A percentile compares a stretch with the other conserved stretches of the same genome.
Evolutionary conservation across 92 coral and sea anemone species (phyloP).

Genomic region (Montipora capitata): DNA sequence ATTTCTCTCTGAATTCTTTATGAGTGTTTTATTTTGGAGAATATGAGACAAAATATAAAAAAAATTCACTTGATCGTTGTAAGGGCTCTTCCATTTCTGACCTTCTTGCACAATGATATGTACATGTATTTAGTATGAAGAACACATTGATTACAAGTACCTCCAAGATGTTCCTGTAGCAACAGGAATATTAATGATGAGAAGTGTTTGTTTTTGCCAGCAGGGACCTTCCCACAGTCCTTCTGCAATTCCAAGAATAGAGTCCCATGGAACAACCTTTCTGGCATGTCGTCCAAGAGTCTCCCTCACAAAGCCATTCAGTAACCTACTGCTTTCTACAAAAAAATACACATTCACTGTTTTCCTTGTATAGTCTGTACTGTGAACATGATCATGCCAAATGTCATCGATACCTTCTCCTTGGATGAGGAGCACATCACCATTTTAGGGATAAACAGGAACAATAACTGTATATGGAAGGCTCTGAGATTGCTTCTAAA

Average conservation of each 20-base stretch:
- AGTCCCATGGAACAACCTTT: slow-evolving; percentile 69
- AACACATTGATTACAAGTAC: background rate
- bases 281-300: slow-evolving; percentile 63
- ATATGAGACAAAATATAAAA: background rate
- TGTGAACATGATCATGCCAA: slow-evolving; percentile 76
- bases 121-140: background rate
- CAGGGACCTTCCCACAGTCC: slow-evolving; percentile 53
- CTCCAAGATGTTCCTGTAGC: background rate
- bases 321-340: slow-evolving; percentile 56
- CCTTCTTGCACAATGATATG: background rate
- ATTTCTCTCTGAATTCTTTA: too few species aligned
- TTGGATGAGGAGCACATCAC: slow-evolving; percentile 82
- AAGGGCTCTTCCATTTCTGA: background rate
- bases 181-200: background rate
- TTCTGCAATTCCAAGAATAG: slow-evolving; percentile 62
- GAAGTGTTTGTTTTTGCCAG: slow-evolving; percentile 29
- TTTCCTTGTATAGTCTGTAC: slow-evolving; percentile 44
- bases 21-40: background rate
- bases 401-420: slow-evolving; percentile 57
- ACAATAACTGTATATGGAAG: too few species aligned
- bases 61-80: background rate
- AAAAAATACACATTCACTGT: slow-evolving; percentile 71
- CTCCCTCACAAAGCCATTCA: slow-evolving; percentile 44
- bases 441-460: too few species aligned
- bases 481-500: too few species aligned